A percentile compares a stretch with the other conserved stretches of the same genome.
Conservation (phyloP, 2,797 vertebrate species). For the Notolepis coatsorum region DNA sequence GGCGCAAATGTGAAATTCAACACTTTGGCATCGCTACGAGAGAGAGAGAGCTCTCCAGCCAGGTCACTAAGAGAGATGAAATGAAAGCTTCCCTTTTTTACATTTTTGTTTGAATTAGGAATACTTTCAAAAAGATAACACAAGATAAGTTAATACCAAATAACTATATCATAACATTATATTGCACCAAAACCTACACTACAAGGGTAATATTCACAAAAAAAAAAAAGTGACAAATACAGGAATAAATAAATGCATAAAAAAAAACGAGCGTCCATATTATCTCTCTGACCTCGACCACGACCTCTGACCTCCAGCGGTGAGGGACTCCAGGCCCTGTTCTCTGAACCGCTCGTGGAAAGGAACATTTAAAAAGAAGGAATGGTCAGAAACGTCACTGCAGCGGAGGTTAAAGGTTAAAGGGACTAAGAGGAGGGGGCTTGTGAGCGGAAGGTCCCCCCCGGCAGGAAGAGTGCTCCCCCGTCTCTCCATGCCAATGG, state of each 20-base stretch:
- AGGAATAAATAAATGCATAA: not conserved
- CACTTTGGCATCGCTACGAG: slow-evolving; percentile 45
- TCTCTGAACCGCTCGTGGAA: not conserved
- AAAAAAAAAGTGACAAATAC: not conserved
- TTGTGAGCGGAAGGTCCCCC: too few relatives aligned
- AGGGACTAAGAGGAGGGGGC: too few relatives aligned
- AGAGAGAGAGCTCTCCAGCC: slow-evolving; percentile 5
- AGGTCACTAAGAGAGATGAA: too few relatives aligned
- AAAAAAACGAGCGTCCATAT: not conserved
- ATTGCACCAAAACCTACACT: slow-evolving; percentile 31
- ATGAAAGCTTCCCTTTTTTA: slow-evolving; percentile 17
- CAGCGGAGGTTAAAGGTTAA: too few relatives aligned
- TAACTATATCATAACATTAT: slow-evolving; percentile 21
- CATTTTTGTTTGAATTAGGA: slow-evolving; percentile 19
- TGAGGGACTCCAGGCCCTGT: not conserved
- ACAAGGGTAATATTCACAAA: not conserved
- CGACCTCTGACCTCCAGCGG: not conserved
- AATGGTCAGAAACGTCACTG: slow-evolving; percentile 6
- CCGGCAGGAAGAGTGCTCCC: too few relatives aligned
- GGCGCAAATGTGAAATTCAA: not conserved
- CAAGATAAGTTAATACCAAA: not conserved
- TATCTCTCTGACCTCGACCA: not conserved
- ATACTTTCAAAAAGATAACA: not conserved
- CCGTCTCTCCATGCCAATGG: too few relatives aligned
- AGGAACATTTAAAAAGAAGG: slow-evolving; percentile 41